These are phyloP conservation scores for Eunapius fragilis DNA, from an alignment of 37 sponge, comb jelly and placozoan species.

Conservation along the genomic window DNA sequence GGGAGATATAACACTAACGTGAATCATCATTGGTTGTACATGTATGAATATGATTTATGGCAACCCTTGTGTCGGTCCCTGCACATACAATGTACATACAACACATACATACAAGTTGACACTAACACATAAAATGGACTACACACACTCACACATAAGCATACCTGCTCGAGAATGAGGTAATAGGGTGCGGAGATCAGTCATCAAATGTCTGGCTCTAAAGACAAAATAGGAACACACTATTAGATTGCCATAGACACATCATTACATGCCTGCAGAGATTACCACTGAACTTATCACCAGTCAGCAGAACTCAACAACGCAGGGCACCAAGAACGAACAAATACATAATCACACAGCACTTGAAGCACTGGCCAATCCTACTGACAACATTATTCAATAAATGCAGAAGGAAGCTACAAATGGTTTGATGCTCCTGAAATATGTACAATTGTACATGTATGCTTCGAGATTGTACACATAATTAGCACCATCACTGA, in stretches of 20 bases:
- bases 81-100: not conserved
- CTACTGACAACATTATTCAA: not conserved
- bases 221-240: not conserved
- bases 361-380: no score
- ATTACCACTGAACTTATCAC: not conserved
- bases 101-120: no score
- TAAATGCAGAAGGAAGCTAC: not conserved
- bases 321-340: not conserved
- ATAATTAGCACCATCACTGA: no score
- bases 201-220: slow-evolving; percentile 92
- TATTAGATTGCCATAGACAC: not conserved
- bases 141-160: not conserved
- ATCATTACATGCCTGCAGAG: not conserved
- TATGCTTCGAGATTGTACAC: no score
- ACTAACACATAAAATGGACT: no score
- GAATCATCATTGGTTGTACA: no score
- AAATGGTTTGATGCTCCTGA: not conserved
- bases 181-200: slow-evolving; percentile 77
- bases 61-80: no score
- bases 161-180: slow-evolving; percentile 93
- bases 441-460: no score
- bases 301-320: not conserved
- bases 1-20: no score
- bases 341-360: no score
- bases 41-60: no score